Evolutionary conservation across 2,113 vertebrate genomes (phyloP).

Genomic region (Diadophis punctatus): DNA sequence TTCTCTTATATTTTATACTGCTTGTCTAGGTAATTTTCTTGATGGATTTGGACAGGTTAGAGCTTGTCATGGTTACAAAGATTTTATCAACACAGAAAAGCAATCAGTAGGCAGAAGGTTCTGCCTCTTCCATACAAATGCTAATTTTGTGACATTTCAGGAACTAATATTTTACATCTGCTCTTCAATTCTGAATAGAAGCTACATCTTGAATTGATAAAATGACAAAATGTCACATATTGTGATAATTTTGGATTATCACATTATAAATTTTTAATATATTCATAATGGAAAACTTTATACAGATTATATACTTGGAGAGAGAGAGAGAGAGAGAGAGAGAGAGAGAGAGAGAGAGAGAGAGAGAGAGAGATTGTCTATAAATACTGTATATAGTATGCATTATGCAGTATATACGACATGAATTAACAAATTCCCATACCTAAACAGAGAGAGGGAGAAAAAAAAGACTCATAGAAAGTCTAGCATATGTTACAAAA

Average conservation of each 20-base stretch:
- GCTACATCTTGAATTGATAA: slow-evolving; percentile 46
- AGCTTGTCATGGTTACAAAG: slow-evolving; percentile 82
- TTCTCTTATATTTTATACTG: neutral
- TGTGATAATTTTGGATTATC: neutral
- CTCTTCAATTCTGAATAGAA: slow-evolving; percentile 71
- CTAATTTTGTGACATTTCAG: slow-evolving; percentile 78
- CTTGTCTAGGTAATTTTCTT: slow-evolving; percentile 52
- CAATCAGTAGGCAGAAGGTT: slow-evolving; percentile 84
- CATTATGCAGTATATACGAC: neutral
- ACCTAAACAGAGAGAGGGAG: neutral
- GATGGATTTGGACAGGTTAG: slow-evolving; percentile 71
- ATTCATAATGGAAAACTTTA: neutral
- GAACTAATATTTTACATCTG: slow-evolving; percentile 78
- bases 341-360: neutral
- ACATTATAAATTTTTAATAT: slow-evolving; percentile 17
- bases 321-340: neutral
- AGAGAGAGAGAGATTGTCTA: too few species aligned
- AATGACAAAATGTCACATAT: slow-evolving; percentile 56
- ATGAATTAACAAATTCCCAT: neutral
- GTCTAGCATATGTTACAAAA: neutral
- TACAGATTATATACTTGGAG: neutral
- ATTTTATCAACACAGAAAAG: slow-evolving; percentile 80
- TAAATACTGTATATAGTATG: too few species aligned
- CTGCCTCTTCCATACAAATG: slow-evolving; percentile 82
- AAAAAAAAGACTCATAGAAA: neutral